These are phyloP conservation scores for Diphyllodes magnificus DNA, from an alignment of 2,113 vertebrate species.

Conservation along the genomic window DNA sequence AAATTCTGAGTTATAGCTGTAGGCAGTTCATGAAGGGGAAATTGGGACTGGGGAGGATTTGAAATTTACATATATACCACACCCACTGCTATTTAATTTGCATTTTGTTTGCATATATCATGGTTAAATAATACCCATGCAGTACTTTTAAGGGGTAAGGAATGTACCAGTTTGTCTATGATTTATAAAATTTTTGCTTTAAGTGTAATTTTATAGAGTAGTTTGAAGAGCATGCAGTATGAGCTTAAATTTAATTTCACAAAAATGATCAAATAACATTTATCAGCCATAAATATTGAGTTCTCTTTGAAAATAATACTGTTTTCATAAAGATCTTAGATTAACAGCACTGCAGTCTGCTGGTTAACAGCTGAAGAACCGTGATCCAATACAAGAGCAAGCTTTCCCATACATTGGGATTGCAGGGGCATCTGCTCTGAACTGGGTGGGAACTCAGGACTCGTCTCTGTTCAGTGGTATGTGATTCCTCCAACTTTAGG, in stretches of 20 bases:
- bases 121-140: not conserved
- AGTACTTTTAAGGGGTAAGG: not conserved
- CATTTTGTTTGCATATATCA: slow-evolving; percentile 23
- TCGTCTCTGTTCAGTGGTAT: rapidly evolving
- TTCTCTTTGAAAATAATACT: not conserved
- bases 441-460: not conserved
- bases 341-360: not conserved
- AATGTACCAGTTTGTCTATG: not conserved
- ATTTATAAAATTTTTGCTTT: slow-evolving; percentile 22
- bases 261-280: slow-evolving; percentile 24
- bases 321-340: not conserved
- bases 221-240: not conserved
- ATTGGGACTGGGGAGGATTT: not conserved
- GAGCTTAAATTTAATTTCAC: slow-evolving; percentile 20
- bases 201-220: slow-evolving; percentile 20
- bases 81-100: slow-evolving; percentile 46
- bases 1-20: slow-evolving; percentile 55
- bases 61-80: slow-evolving; percentile 46
- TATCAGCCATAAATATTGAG: slow-evolving; percentile 8
- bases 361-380: not conserved
- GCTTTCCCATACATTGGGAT: not conserved
- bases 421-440: not conserved
- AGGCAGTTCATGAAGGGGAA: slow-evolving; percentile 57
- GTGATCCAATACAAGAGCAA: not conserved
- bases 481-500: not conserved